Evolutionary conservation across 2,113 vertebrate species (phyloP), one percentile per base, ranked within the genome.

Genomic region (Glaucomys volans): DNA sequence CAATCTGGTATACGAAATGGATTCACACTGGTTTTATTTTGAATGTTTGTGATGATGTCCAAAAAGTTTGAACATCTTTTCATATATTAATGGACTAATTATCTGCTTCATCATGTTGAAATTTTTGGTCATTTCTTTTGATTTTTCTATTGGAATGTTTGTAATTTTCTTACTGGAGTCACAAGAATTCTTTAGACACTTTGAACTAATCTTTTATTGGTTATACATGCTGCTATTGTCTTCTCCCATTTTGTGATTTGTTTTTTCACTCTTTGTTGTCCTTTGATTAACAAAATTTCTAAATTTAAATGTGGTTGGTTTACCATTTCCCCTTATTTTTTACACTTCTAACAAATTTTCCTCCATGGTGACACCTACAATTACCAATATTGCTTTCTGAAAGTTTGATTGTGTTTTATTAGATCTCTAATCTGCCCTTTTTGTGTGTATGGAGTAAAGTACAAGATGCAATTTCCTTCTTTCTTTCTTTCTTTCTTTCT

Each of bases 151-250:
- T 47, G 12, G 8, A 91, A 4, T 74, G 37, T 84, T 37, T 47
- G 44, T 87, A 26, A 44, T 92, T 87, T 87, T 87, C 67, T 82
- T 76, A 76, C 13, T 67, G 71, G 82, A 88, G 40, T 84, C 42
- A 82, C 32, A 77, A 69, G 44, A 89, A 83, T 88, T 83, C 71
- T 50, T 75, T 52, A 28, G 40, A 76, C 69, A 88, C 82, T 69
- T 69, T 75, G 14, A 32, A 85, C 17, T 47, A 87, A 76, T 62
- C 24, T 14, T 72, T 93, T 90, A 40, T 79, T 52, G 35, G 20
- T 71, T 92, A 75, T 37, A 47, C 20, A 17, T 59, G 13, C 81
- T 76, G 77, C 8, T 50, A 50, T 76, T 40, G 35, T 76, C 71
- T 24, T 88, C 54, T n/a, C 2, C 24, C 54, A 57, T 57, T 22